Base-by-base conservation (phyloP, 2,797 vertebrate species). In the Sebastes minor region DNA sequence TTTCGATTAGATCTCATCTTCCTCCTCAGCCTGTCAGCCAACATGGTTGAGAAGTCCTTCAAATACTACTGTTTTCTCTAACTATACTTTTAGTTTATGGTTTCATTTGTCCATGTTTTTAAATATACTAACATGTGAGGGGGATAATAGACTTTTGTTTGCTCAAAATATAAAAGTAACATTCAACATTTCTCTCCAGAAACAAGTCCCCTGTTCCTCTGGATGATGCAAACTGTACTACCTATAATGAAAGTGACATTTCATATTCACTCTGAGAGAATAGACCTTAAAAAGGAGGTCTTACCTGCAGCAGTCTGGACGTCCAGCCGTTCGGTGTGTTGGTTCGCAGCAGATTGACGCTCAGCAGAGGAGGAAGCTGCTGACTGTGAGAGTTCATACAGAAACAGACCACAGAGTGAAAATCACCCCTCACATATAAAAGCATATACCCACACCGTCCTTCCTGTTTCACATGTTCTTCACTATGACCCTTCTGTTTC, bases 381-480 rank as follows among this genome's bases (percentile, higher is more conserved):
- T 46, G 38, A 16, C 4, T 23, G 18, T 11, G 74, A 72, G 22
- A 72, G 1, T 38, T 6, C 5, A 38, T n/a, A 11, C 25, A 60
- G 20, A 22, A 12, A 22, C 71, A 73, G 23, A 83, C 81, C 86
- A 81, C 83, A 81, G 1, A 72, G 67, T 53, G 20, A 52, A 10
- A 62, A 63, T 79, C 79, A 55, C 64, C 77, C 77, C 73, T 25
- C 14, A 9, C n/a, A 74, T 60, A 53, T 8, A 23, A n/a, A 25
- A 12, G 23, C 38, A 4, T 4, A n/a, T 16, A 28, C 11, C 22
- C 49, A 20, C 73, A 22, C 38, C 52, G 14, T 71, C 49, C 81
- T 88, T 88, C 87, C 84, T 82, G 78, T 88, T 82, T 79, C 38
- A 56, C 64, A 32, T n/a, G 35, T 23, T 82, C 12, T 25, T 30